These are phyloP conservation scores for Arvicanthis niloticus DNA, from an alignment of 2,113 vertebrate genomes.

Conservation along the genomic window DNA sequence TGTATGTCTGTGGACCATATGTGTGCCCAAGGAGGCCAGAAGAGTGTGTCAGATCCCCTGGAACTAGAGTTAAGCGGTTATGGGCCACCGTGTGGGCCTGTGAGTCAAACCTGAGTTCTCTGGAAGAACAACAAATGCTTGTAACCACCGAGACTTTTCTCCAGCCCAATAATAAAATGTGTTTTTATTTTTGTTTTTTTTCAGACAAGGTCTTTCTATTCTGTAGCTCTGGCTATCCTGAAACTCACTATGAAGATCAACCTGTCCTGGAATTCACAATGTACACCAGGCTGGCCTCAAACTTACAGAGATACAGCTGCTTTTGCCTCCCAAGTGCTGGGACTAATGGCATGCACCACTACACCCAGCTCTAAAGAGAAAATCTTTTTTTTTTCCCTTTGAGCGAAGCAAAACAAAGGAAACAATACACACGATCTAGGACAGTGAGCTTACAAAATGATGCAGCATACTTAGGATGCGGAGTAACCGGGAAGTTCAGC, in stretches of 20 bases:
- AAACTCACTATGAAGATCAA: background rate
- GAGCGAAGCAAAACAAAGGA: background rate
- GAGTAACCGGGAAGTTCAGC: background rate
- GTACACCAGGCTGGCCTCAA: background rate
- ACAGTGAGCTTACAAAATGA: slow-evolving; percentile 13
- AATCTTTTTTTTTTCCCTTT: background rate
- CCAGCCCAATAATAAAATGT: background rate
- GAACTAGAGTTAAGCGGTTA: background rate
- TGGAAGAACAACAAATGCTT: background rate
- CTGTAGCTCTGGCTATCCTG: background rate
- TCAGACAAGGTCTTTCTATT: background rate
- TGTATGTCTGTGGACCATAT: background rate
- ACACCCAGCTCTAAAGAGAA: background rate
- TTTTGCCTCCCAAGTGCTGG: background rate
- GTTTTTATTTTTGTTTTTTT: background rate
- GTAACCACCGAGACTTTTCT: background rate
- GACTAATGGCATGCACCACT: background rate
- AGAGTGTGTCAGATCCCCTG: background rate
- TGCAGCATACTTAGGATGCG: background rate
- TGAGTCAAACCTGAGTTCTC: background rate
- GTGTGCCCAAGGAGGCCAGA: background rate
- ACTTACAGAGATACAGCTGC: background rate
- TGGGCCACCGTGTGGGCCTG: background rate
- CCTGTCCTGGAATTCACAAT: background rate
- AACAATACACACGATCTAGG: background rate